A percentile compares a stretch with the other conserved stretches of the same genome.
Evolutionary conservation across 2,797 vertebrate species (phyloP).

Genomic region (Tiaroga cobitis): DNA sequence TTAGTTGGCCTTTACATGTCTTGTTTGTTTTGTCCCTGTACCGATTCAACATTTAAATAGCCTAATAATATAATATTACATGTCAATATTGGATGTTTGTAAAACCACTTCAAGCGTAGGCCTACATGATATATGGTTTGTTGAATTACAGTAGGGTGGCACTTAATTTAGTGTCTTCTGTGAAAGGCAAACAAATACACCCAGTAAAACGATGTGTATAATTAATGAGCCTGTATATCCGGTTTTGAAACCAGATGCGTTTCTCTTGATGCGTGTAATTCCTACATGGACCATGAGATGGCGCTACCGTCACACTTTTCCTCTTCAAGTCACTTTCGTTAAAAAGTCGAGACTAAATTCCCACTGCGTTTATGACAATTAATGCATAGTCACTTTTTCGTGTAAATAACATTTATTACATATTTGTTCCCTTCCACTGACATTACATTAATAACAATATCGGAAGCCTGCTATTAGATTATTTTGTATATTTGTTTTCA

Average conservation of each 20-base stretch:
- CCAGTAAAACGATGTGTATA: not conserved
- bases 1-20: not conserved
- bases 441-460: not conserved
- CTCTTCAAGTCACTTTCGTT: not conserved
- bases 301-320: not conserved
- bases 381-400: not conserved
- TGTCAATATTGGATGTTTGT: not conserved
- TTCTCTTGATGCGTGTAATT: conserved; percentile 3
- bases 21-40: not conserved
- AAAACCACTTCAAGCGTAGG: not conserved
- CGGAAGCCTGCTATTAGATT: not conserved
- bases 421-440: not conserved
- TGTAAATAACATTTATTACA: not conserved
- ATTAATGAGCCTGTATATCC: not conserved
- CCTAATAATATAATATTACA: no score
- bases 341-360: not conserved
- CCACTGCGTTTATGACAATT: not conserved
- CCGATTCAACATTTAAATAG: not conserved
- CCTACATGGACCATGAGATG: not conserved
- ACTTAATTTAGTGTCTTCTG: not conserved
- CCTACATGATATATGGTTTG: not conserved
- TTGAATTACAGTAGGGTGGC: not conserved
- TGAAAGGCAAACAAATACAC: not conserved
- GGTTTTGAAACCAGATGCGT: not conserved
- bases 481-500: not conserved